Percentiles rank a stretch among this genome's conserved stretches.
Evolutionary conservation across 2,888 invertebrate species (phyloP).

Genomic region (Sphinx pinastri): DNA sequence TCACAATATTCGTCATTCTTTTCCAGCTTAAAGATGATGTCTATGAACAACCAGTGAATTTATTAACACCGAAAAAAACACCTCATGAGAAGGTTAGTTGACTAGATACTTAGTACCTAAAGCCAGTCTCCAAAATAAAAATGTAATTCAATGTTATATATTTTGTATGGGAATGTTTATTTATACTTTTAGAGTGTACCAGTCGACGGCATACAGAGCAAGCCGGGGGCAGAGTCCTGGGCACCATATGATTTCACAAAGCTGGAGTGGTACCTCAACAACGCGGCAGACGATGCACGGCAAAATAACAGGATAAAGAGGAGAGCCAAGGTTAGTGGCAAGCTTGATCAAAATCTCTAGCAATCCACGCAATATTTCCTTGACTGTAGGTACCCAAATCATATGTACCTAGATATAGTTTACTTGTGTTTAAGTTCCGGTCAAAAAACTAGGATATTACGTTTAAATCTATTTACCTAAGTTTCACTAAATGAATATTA

Average conservation of each 20-base stretch:
- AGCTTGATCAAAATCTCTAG: not conserved
- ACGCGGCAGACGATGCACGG: constrained; percentile 39
- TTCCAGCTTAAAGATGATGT: constrained; percentile 66
- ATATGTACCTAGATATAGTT: too few species aligned
- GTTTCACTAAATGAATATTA: too few species aligned
- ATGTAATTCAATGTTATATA: too few species aligned
- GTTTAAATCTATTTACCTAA: too few species aligned
- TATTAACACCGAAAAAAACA: constrained; percentile 61
- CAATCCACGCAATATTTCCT: too few species aligned
- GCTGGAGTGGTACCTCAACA: constrained; percentile 57
- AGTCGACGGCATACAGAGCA: constrained; percentile 31
- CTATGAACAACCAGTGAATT: constrained; percentile 64
- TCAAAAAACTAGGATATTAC: too few species aligned
- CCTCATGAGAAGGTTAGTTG: constrained; percentile 60
- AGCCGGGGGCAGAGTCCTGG: constrained; percentile 51
- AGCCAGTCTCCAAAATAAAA: too few species aligned
- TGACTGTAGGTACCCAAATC: too few species aligned
- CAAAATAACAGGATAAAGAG: constrained; percentile 69
- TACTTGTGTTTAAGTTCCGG: too few species aligned
- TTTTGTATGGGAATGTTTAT: too few species aligned
- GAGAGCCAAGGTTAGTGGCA: constrained; percentile 62
- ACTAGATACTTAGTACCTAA: constrained; percentile 18
- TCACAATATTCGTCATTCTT: not conserved
- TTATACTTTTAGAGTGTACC: constrained; percentile 34
- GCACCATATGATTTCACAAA: constrained; percentile 66